These are phyloP conservation scores for Umimayanthus chanpuru DNA, from an alignment of 92 coral and sea anemone genomes.

Conservation along the genomic window DNA sequence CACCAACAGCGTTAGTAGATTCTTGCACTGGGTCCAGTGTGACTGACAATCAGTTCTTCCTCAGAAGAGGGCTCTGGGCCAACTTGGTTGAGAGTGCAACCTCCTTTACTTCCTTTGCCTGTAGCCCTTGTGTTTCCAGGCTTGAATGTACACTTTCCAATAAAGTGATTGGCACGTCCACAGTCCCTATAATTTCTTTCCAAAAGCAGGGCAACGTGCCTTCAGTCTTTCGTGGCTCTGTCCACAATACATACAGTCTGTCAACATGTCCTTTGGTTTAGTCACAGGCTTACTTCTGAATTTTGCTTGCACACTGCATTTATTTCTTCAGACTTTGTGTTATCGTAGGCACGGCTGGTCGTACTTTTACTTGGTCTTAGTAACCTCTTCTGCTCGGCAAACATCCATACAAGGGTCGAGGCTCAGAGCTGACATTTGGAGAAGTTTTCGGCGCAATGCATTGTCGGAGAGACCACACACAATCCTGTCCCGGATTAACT, in stretches of 20 bases:
- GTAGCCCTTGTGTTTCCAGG: no score
- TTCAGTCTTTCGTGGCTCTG: slow-evolving; percentile 27
- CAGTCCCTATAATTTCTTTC: slow-evolving; percentile 38
- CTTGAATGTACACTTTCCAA: not conserved
- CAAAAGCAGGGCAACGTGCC: slow-evolving; percentile 35
- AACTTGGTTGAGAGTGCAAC: slow-evolving; percentile 25
- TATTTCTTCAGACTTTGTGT: no score
- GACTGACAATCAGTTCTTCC: not conserved
- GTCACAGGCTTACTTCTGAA: no score
- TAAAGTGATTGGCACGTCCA: slow-evolving; percentile 42
- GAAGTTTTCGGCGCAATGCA: no score
- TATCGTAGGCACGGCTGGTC: not conserved
- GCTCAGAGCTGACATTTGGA: slow-evolving; percentile 32
- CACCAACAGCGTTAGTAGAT: no score
- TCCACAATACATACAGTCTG: no score
- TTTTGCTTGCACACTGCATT: no score
- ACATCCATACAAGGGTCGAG: slow-evolving; percentile 33
- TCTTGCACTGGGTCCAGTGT: no score
- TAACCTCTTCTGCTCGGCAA: slow-evolving; percentile 43
- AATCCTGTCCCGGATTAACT: slow-evolving; percentile 21
- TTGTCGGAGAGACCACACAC: not conserved
- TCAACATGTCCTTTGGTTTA: slow-evolving; percentile 4
- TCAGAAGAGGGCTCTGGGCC: not conserved
- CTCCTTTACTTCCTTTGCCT: no score
- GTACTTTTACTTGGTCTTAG: slow-evolving; percentile 25